A percentile compares a stretch with the other conserved stretches of the same genome.
Evolutionary conservation across 2,113 vertebrate genomes (phyloP).

Genomic region (Oreochromis spilurus): DNA sequence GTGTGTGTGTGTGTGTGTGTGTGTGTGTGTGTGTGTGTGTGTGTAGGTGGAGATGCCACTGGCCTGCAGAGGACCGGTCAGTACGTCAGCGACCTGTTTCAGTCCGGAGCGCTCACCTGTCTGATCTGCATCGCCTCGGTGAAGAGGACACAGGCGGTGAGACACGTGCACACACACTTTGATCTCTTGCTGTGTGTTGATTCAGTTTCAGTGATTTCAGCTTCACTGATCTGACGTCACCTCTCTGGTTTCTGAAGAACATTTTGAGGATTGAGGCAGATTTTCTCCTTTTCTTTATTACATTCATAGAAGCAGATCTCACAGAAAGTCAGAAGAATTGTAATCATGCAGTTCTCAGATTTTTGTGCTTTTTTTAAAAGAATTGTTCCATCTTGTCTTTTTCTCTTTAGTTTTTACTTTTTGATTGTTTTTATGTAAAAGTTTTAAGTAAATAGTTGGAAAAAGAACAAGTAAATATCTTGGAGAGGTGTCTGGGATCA

Average conservation of each 20-base stretch:
- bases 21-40: not conserved
- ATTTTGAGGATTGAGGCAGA: not conserved
- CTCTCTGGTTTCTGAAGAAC: not conserved
- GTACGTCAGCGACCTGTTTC: constrained; percentile 90
- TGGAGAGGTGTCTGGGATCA: not conserved
- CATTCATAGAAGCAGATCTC: not conserved
- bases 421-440: not conserved
- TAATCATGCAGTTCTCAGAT: not conserved
- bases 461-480: not conserved
- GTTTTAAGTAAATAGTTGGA: not conserved
- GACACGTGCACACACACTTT: not conserved
- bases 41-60: constrained; percentile 79
- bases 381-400: accelerated
- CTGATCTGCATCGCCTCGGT: constrained; percentile 96
- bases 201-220: not conserved
- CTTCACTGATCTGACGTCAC: not conserved
- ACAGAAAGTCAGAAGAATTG: not conserved
- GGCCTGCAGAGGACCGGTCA: constrained; percentile 86
- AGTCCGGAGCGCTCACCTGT: constrained; percentile 90
- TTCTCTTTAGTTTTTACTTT: not conserved
- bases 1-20: not conserved
- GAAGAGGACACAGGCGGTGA: constrained; percentile 90
- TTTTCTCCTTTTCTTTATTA: not conserved
- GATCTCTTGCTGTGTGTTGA: not conserved
- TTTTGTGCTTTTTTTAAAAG: not conserved